Evolutionary conservation across 37 sponge, comb jelly and placozoan genomes (phyloP).

Genomic region (Oscarella lobularis): DNA sequence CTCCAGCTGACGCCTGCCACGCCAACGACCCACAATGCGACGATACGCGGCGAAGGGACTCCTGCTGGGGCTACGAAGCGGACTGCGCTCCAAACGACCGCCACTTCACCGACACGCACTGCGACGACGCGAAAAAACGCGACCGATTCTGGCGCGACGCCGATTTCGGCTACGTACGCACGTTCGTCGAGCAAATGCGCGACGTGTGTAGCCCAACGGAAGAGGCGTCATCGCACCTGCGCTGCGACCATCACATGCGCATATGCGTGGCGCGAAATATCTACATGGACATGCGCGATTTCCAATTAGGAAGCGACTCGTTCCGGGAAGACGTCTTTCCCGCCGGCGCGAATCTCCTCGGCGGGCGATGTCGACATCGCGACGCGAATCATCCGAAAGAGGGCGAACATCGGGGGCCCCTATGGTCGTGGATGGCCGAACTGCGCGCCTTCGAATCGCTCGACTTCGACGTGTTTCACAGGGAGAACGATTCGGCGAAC

Average conservation of each 20-base stretch:
- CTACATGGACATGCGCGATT: neutral
- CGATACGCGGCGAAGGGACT: neutral
- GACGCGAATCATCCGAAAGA: neutral
- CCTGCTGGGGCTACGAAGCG: conserved; percentile 85
- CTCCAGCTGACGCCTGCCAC: no score
- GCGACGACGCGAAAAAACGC: conserved; percentile 32
- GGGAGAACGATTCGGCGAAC: neutral
- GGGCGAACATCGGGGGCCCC: neutral
- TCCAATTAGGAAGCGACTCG: neutral
- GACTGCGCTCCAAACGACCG: conserved; percentile 33
- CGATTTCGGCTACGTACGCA: conserved; percentile 77
- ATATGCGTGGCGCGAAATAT: neutral
- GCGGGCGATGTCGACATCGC: neutral
- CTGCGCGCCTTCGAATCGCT: neutral
- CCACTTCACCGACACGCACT: conserved; percentile 15
- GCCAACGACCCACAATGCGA: no score
- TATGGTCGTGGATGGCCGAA: conserved; percentile 1
- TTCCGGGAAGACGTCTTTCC: neutral
- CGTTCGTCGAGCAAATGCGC: conserved; percentile 42
- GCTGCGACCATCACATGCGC: neutral
- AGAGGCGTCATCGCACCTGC: neutral
- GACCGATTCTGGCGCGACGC: conserved; percentile 70
- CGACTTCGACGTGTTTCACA: neutral
- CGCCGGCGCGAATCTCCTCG: neutral
- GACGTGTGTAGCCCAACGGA: conserved; percentile 35